Evolutionary conservation across 2,113 vertebrate genomes (phyloP).

Genomic region (Alces alces): DNA sequence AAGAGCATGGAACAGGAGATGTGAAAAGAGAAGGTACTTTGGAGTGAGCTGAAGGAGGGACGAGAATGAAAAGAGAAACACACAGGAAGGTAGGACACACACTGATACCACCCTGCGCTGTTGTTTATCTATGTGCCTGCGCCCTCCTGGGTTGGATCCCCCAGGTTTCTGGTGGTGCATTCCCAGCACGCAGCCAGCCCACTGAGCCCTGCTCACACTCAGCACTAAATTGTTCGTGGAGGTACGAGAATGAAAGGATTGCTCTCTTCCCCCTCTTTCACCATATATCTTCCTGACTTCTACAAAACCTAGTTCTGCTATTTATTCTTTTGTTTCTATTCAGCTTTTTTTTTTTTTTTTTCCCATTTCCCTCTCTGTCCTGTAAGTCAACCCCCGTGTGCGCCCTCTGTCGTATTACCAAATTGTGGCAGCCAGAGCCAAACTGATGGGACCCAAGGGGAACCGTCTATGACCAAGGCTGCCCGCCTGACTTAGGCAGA

Average conservation of each 20-base stretch:
- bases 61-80: background rate
- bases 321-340: background rate
- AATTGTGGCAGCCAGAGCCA: background rate
- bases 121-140: background rate
- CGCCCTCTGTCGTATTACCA: background rate
- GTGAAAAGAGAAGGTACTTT: background rate
- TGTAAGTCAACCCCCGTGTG: background rate
- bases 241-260: background rate
- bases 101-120: background rate
- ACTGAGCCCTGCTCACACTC: background rate
- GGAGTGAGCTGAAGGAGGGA: background rate
- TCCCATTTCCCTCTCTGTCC: background rate
- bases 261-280: background rate
- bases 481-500: background rate
- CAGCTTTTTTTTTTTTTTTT: background rate
- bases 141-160: background rate
- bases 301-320: background rate
- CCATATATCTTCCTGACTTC: background rate
- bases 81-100: background rate
- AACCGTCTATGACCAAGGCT: background rate
- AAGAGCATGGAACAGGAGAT: background rate
- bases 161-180: background rate
- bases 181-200: background rate
- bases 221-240: background rate
- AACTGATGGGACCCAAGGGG: background rate